Evolutionary conservation across 2,797 vertebrate genomes (phyloP).

Genomic region (Smutsia gigantea): DNA sequence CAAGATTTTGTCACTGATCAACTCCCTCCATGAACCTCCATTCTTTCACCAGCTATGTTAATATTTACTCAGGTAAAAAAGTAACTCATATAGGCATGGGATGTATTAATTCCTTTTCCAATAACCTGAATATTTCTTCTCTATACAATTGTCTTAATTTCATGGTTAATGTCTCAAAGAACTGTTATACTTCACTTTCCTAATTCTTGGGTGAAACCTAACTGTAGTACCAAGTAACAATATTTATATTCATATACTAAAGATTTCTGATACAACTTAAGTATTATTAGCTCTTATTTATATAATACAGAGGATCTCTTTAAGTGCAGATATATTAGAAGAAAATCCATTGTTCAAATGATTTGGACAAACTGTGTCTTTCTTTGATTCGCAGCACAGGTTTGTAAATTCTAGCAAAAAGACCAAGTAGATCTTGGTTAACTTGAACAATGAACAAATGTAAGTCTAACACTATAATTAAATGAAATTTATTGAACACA

Average conservation of each 20-base stretch:
- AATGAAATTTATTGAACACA: background rate
- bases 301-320: background rate
- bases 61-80: background rate
- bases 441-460: background rate
- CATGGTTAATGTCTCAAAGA: background rate
- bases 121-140: background rate
- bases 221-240: background rate
- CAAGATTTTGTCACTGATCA: background rate
- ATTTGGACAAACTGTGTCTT: background rate
- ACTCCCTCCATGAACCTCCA: background rate
- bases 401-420: slow-evolving; percentile 17
- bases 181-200: background rate
- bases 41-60: background rate
- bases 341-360: background rate
- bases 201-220: background rate
- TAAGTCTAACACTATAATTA: background rate
- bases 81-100: background rate
- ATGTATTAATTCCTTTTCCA: background rate
- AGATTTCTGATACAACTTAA: background rate
- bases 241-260: background rate
- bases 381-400: background rate
- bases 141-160: background rate
- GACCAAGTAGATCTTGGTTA: background rate
- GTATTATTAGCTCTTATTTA: background rate
- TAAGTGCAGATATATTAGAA: background rate